Conservation (phyloP, 2,888 invertebrate genomes). For the Cheilosia soror region DNA sequence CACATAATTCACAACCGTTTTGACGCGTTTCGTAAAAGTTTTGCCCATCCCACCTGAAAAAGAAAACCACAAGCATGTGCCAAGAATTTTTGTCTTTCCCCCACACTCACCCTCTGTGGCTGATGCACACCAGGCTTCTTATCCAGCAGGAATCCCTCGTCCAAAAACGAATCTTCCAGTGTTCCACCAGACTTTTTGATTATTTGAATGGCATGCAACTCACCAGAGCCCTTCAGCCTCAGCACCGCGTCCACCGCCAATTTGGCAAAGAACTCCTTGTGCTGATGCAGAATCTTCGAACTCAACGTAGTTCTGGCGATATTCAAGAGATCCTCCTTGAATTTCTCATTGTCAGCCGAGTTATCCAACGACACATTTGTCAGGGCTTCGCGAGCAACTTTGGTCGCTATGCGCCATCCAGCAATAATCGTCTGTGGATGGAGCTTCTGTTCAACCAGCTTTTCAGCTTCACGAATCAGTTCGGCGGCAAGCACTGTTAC, state of each 20-base stretch:
- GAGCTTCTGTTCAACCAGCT: constrained; percentile 95
- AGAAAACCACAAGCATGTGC: background rate
- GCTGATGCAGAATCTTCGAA: constrained; percentile 98
- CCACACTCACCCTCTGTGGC: constrained; percentile 87
- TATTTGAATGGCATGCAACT: constrained; percentile 97
- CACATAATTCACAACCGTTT: constrained; percentile 84
- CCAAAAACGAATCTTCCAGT: constrained; percentile 97
- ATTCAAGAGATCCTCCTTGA: constrained; percentile 95
- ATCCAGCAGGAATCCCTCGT: constrained; percentile 96
- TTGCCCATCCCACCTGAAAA: constrained; percentile 7
- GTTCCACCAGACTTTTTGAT: constrained; percentile 98
- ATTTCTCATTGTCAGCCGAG: constrained; percentile 89
- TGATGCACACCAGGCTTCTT: constrained; percentile 99
- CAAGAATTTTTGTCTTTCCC: background rate
- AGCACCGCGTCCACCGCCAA: constrained; percentile 98
- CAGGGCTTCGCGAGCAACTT: constrained; percentile 93
- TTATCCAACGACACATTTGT: constrained; percentile 92
- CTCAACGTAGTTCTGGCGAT: constrained; percentile 99
- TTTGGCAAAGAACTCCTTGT: constrained; percentile 97
- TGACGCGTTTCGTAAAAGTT: constrained; percentile 78
- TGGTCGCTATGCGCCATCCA: constrained; percentile 96
- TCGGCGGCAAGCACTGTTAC: constrained; percentile 97
- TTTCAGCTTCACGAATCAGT: constrained; percentile 97
- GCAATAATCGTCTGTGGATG: constrained; percentile 99
- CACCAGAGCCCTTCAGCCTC: constrained; percentile 97